Evolutionary conservation across 2,113 vertebrate genomes (phyloP).

Genomic region (Serranochromis macrocephalus): DNA sequence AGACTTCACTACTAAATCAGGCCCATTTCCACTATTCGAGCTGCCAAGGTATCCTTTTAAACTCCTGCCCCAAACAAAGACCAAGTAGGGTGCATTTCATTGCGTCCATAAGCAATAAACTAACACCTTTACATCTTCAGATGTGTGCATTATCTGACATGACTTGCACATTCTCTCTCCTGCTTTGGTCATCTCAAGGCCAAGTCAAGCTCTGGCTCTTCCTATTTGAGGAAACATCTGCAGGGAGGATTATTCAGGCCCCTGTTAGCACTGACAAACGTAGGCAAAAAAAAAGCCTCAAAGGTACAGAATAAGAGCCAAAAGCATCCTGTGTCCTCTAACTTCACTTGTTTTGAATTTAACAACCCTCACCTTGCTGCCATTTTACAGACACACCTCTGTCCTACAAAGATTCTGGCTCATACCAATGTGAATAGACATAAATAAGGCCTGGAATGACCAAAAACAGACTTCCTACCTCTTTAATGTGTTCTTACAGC

Average conservation of each 20-base stretch:
- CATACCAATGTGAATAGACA: not conserved
- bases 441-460: not conserved
- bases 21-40: not conserved
- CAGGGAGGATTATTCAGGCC: conserved; percentile 2
- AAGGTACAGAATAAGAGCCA: not conserved
- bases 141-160: not conserved
- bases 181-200: not conserved
- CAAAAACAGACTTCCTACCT: not conserved
- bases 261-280: not conserved
- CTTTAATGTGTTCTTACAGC: not conserved
- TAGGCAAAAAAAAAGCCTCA: not conserved
- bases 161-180: not conserved
- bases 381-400: not conserved
- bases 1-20: not conserved
- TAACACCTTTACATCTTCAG: not conserved
- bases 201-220: conserved; percentile 1
- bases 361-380: not conserved
- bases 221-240: conserved; percentile 57
- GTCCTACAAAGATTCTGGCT: not conserved
- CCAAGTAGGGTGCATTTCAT: not conserved
- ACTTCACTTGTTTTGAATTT: not conserved
- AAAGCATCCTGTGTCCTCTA: not conserved
- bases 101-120: not conserved
- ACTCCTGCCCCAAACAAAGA: not conserved
- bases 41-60: not conserved